A percentile compares a stretch with the other conserved stretches of the same genome.
phyloP scores from a whole-genome alignment of 2,888 invertebrate species.

The Sinotaia quadrata region DNA sequence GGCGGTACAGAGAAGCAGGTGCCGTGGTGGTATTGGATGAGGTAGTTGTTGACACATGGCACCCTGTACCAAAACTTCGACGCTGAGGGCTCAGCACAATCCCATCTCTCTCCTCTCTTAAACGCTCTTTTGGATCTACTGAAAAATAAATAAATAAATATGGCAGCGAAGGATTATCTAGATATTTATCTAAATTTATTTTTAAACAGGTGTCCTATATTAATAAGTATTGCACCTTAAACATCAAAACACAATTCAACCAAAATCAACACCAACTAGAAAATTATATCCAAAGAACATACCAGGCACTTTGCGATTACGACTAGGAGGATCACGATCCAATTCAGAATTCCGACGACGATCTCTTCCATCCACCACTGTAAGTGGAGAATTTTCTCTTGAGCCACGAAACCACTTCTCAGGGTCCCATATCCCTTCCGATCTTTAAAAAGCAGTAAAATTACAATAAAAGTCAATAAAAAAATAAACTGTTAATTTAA shows the following conservation, averaged over 20 bases:
- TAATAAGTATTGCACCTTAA: no score
- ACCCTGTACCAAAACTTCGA: constrained; percentile 88
- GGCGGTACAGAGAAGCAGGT: constrained; percentile 42
- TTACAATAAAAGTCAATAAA: no score
- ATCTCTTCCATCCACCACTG: constrained; percentile 47
- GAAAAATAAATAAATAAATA: no score
- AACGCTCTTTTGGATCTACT: constrained; percentile 77
- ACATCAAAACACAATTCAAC: no score
- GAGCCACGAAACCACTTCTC: constrained; percentile 63
- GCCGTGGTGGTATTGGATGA: constrained; percentile 74
- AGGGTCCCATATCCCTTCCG: constrained; percentile 69
- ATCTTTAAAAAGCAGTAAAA: constrained; percentile 41
- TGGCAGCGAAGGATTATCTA: no score
- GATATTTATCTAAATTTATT: no score
- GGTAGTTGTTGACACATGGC: constrained; percentile 78
- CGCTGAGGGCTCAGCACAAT: constrained; percentile 89
- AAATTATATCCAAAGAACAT: no score
- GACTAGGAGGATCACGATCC: constrained; percentile 46
- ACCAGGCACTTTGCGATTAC: constrained; percentile 16
- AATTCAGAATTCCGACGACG: constrained; percentile 57
- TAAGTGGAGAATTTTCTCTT: constrained; percentile 59
- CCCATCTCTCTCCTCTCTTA: constrained; percentile 87
- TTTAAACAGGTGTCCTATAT: no score
- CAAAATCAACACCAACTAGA: no score
- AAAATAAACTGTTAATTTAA: no score